Evolutionary conservation across 2,113 vertebrate genomes (phyloP).

Genomic region (Delphinapterus leucas): DNA sequence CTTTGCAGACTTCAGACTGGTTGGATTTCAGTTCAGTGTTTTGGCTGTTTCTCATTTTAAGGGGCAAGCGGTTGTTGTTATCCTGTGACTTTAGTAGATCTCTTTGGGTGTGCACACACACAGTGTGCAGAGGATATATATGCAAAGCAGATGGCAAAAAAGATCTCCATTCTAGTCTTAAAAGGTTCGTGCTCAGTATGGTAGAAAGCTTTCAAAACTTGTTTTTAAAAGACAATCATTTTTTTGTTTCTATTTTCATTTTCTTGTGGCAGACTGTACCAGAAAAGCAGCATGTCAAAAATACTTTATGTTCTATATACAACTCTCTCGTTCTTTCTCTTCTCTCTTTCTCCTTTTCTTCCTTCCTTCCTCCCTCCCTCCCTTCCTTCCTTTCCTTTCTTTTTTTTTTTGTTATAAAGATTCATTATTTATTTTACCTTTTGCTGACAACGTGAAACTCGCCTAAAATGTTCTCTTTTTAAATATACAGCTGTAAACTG

Average conservation of each 20-base stretch:
- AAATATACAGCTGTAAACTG: constrained; percentile 81
- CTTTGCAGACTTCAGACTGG: constrained; percentile 31
- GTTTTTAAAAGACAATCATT: constrained; percentile 85
- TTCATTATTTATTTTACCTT: constrained; percentile 82
- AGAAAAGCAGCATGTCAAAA: constrained; percentile 81
- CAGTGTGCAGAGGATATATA: background rate
- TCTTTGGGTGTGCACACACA: background rate
- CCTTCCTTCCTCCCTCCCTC: background rate
- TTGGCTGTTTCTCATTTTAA: background rate
- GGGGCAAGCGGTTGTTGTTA: background rate
- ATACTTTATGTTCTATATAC: constrained; percentile 76
- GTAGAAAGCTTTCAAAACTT: constrained; percentile 74
- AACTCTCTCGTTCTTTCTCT: background rate
- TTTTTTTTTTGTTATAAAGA: constrained; percentile 73
- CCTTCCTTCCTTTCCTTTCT: background rate
- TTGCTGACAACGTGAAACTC: constrained; percentile 82
- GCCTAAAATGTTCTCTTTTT: constrained; percentile 75
- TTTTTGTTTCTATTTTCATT: constrained; percentile 75
- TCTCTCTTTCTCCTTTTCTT: background rate
- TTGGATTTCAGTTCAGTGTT: constrained; percentile 52
- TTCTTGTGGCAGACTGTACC: constrained; percentile 79
- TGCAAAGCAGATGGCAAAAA: constrained; percentile 48
- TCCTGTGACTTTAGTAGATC: background rate
- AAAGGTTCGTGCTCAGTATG: constrained; percentile 58
- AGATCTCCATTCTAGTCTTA: constrained; percentile 54